A percentile compares a stretch with the other conserved stretches of the same genome.
These are phyloP conservation scores for Epinotia nisella DNA, from an alignment of 2,888 invertebrate species.

Conservation along the genomic window DNA sequence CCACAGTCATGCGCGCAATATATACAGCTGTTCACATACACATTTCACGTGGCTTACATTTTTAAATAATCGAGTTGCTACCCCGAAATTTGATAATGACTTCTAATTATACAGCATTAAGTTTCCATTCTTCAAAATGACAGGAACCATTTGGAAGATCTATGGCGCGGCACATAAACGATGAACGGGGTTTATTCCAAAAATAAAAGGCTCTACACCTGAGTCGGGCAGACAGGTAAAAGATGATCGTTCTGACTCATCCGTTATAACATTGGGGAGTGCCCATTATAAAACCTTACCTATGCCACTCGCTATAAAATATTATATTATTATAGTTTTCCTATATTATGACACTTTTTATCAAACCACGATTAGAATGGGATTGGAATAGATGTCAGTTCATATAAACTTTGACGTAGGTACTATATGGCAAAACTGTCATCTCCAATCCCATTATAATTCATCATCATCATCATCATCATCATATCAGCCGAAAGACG, in stretches of 20 bases:
- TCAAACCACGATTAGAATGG: too few species aligned
- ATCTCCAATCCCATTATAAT: too few species aligned
- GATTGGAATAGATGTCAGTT: too few species aligned
- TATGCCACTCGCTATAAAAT: neutral
- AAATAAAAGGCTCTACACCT: neutral
- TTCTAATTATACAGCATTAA: constrained; percentile 8
- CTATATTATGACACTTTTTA: too few species aligned
- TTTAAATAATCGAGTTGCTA: neutral
- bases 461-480: too few species aligned
- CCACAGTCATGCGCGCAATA: constrained; percentile 68
- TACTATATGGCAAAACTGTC: too few species aligned
- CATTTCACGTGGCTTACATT: constrained; percentile 21
- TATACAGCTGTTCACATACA: constrained; percentile 69
- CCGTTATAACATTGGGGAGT: neutral
- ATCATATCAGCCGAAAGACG: too few species aligned
- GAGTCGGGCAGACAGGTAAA: constrained; percentile 15
- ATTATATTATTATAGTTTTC: neutral
- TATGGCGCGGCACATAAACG: constrained; percentile 3
- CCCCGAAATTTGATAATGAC: constrained; percentile 10
- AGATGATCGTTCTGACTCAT: constrained; percentile 14
- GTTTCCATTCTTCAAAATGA: neutral
- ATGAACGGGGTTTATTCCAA: constrained; percentile 22
- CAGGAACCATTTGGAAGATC: neutral
- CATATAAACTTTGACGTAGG: too few species aligned
- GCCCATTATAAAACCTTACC: neutral